Percentiles rank a stretch among this genome's conserved stretches.
Evolutionary conservation across 2,888 invertebrate genomes (phyloP).

Genomic region (Phaonia tiefii): DNA sequence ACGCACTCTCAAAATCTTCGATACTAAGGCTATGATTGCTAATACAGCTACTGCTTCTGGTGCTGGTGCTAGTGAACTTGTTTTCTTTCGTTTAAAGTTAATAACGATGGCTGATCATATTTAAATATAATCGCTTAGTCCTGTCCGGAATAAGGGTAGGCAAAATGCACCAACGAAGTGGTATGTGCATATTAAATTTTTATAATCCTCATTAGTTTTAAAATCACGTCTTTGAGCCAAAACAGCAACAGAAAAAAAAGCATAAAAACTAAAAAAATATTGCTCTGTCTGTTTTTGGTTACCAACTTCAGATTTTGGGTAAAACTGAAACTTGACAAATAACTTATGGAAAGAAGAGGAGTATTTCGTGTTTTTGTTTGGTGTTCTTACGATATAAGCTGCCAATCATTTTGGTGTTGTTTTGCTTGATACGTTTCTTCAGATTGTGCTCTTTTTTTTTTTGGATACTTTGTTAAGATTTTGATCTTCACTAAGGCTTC

Average conservation of each 20-base stretch:
- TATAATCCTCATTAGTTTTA: conserved; percentile 67
- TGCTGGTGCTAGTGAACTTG: conserved; percentile 32
- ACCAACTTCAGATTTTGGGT: conserved; percentile 39
- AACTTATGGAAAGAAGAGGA: conserved; percentile 54
- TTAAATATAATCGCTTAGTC: conserved; percentile 56
- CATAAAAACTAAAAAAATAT: not conserved
- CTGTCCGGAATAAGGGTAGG: conserved; percentile 4
- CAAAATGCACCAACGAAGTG: not conserved
- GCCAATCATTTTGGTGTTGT: conserved; percentile 63
- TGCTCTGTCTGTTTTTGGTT: no score
- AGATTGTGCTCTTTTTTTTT: conserved; percentile 21
- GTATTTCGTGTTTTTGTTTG: conserved; percentile 12
- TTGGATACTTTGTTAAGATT: conserved; percentile 39
- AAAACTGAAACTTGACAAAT: conserved; percentile 64
- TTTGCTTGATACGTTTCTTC: no score
- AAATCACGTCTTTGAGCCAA: conserved; percentile 63
- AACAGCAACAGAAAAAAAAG: conserved; percentile 40
- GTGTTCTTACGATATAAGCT: conserved; percentile 55
- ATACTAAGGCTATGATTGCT: conserved; percentile 12
- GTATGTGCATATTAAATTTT: conserved; percentile 64
- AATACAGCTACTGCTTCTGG: conserved; percentile 32
- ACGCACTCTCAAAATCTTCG: conserved; percentile 5
- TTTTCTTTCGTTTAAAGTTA: conserved; percentile 40
- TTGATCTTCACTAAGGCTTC: conserved; percentile 59
- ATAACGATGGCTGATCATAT: conserved; percentile 63